Evolutionary conservation across 2,797 vertebrate species (phyloP).

Genomic region (Epinephelus awoara): DNA sequence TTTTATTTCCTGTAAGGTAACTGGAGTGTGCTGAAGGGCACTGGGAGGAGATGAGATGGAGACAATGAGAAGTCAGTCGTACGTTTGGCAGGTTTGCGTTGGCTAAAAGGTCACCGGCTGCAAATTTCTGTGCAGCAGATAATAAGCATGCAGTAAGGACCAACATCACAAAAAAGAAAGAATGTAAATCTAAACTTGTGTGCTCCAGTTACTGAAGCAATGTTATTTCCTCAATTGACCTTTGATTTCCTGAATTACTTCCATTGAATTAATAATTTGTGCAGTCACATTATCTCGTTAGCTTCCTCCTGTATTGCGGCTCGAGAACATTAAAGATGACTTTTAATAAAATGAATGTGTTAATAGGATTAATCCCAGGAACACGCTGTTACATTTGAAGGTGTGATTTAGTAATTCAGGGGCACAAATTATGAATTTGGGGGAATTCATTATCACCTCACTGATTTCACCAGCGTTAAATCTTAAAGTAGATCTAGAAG

Average conservation of each 20-base stretch:
- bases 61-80: conserved; percentile 20
- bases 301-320: neutral
- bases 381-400: no score
- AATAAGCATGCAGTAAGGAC: no score
- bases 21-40: conserved; percentile 32
- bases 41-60: conserved; percentile 10
- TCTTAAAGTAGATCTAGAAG: no score
- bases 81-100: neutral
- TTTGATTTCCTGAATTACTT: neutral
- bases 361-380: neutral
- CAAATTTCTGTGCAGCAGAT: neutral
- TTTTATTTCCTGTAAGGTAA: conserved; percentile 27
- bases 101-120: neutral
- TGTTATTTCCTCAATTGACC: neutral
- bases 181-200: neutral
- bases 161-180: no score
- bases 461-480: no score
- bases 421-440: neutral
- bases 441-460: neutral
- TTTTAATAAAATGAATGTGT: neutral
- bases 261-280: neutral
- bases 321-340: neutral
- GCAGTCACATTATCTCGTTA: neutral
- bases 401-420: neutral
- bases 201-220: neutral